Evolutionary conservation across 2,113 vertebrate species (phyloP), one percentile per base, ranked within the genome.

Genomic region (Phoenicopterus ruber): DNA sequence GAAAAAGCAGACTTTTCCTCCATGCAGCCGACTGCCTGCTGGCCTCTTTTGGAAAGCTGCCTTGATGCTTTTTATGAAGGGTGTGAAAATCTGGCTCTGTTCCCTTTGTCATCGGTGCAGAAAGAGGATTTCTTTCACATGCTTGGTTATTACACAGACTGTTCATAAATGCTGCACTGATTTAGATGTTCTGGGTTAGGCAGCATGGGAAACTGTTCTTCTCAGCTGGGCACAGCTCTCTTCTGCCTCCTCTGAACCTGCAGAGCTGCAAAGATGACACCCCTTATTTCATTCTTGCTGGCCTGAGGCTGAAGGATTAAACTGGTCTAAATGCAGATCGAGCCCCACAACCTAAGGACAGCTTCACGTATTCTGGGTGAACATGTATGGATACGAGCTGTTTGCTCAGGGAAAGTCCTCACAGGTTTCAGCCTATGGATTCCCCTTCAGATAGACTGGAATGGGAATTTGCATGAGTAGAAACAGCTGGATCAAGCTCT

Each of bases 401-500:
- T 67, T 84, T 57, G 52, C 57, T 65, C 20, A 72, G 57, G 61
- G 69, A 72, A 93, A 65, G 10, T 17, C 36, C 25, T 91, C 18
- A n/a, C 3, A 46, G 52, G 7, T 71, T 86, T 86, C 80, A 92
- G 49, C 28, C 44, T 71, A 15, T 54, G 70, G 83, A 55, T 11
- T 74, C 19, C 20, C 36, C 40, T 67, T 81, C 76, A 86, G 61
- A 84, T 61, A 94, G 72, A 58, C 38, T 82, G 73, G n/a, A 90
- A 85, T 90, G 71, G 88, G 78, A 97, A 90, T 97, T 87, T 89
- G 49, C 38, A 40, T 85, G 91, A 89, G 83, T 78, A 93, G 83
- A 90, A 95, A 95, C 93, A 95, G 87, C 92, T 96, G 96, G 90
- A 95, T 97, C 74, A 92, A 93, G 90, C 83, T 90, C 66, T 81